Evolutionary conservation across 2,797 vertebrate genomes (phyloP).

Genomic region (Hybognathus amarus): DNA sequence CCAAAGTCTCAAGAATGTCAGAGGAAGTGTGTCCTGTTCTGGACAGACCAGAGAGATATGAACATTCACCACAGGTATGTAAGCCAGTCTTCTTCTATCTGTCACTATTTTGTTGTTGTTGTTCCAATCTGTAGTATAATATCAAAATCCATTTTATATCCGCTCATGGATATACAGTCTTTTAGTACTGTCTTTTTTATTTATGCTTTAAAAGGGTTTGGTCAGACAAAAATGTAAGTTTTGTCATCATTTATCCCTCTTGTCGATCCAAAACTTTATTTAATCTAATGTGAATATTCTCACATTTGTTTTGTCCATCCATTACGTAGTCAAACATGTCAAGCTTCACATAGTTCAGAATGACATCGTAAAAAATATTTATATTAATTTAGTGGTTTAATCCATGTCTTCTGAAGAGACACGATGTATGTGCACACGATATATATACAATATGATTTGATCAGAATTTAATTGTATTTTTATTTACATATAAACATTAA

Average conservation of each 20-base stretch:
- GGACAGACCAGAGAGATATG: constrained; percentile 79
- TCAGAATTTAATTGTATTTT: too few species aligned
- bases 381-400: neutral
- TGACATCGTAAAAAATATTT: too few species aligned
- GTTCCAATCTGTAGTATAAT: neutral
- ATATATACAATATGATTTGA: neutral
- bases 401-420: neutral
- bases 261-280: neutral
- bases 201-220: neutral
- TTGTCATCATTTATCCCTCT: neutral
- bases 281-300: neutral
- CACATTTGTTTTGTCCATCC: neutral
- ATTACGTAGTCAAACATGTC: too few species aligned
- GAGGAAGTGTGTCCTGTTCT: constrained; percentile 78
- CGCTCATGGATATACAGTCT: neutral
- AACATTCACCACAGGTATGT: constrained; percentile 77
- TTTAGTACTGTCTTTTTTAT: neutral
- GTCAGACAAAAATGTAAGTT: neutral
- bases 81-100: neutral
- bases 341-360: neutral
- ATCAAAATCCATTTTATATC: neutral
- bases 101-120: neutral
- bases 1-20: constrained; percentile 74
- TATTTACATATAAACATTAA: neutral
- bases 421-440: neutral